phyloP scores from a whole-genome alignment of 2,113 vertebrate genomes.

The Microcebus ravelobensis region DNA sequence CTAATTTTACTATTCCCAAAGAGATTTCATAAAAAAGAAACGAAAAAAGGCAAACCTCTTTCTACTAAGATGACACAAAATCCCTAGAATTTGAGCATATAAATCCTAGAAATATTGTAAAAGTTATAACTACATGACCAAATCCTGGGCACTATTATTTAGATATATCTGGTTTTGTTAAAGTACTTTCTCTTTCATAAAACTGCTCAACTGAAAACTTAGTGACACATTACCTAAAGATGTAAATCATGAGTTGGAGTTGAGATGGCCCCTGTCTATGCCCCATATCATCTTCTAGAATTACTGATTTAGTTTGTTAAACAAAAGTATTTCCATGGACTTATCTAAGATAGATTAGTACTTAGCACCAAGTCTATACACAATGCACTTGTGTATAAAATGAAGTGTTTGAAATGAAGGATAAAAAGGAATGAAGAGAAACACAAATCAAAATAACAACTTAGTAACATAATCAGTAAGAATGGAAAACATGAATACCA shows the following conservation, averaged over 20 bases:
- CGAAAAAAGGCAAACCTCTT: background rate
- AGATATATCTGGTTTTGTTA: constrained; percentile 1
- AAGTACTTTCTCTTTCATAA: background rate
- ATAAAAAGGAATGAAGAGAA: constrained; percentile 47
- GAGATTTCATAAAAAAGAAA: constrained; percentile 31
- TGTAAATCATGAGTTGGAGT: background rate
- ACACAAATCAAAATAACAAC: constrained; percentile 66
- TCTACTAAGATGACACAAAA: constrained; percentile 39
- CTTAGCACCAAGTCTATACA: constrained; percentile 32
- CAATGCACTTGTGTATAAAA: constrained; percentile 7
- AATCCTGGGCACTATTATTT: background rate
- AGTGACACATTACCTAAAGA: background rate
- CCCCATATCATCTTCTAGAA: background rate
- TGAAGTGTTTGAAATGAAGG: constrained; percentile 61
- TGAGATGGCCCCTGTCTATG: background rate
- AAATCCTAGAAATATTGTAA: constrained; percentile 26
- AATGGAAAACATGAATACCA: constrained; percentile 90
- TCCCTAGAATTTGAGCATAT: background rate
- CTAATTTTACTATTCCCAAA: constrained; percentile 28
- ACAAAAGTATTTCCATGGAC: background rate
- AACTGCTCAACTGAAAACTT: background rate
- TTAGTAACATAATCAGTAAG: constrained; percentile 71
- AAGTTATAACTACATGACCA: constrained; percentile 12
- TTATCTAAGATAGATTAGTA: background rate
- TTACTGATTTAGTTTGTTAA: constrained; percentile 32